Conservation (phyloP, 1,140 invertebrate genomes). For the Sarcophaga bullata region DNA sequence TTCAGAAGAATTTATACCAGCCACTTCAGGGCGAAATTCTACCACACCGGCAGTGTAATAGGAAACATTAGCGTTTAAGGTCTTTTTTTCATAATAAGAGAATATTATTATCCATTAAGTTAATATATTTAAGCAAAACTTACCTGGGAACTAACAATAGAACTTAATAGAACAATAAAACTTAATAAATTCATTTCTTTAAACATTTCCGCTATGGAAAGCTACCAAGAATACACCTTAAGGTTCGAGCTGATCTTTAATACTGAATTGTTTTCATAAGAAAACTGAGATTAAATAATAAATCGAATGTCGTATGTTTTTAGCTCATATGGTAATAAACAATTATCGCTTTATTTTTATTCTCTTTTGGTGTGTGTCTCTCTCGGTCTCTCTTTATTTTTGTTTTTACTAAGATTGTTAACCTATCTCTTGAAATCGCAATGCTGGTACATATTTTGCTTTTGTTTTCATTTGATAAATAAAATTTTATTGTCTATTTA, state of each 20-base stretch:
- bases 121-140: too few species aligned
- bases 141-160: not conserved
- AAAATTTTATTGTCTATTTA: not conserved
- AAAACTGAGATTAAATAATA: too few species aligned
- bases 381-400: not conserved
- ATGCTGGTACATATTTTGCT: not conserved
- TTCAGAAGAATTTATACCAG: conserved; percentile 48
- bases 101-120: not conserved
- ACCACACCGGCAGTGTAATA: conserved; percentile 69
- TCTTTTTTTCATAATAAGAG: not conserved
- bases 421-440: too few species aligned
- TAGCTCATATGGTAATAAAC: too few species aligned
- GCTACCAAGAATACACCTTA: not conserved
- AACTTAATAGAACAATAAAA: not conserved
- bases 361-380: too few species aligned
- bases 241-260: too few species aligned
- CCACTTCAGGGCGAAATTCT: conserved; percentile 60
- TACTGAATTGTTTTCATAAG: too few species aligned
- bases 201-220: not conserved
- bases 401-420: not conserved
- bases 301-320: too few species aligned
- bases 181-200: not conserved
- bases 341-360: too few species aligned
- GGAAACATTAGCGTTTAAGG: conserved; percentile 45
- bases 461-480: not conserved